These are phyloP conservation scores for Scelioninae gen. 2 DNA, from an alignment of 2,888 invertebrate genomes.

Conservation along the genomic window DNA sequence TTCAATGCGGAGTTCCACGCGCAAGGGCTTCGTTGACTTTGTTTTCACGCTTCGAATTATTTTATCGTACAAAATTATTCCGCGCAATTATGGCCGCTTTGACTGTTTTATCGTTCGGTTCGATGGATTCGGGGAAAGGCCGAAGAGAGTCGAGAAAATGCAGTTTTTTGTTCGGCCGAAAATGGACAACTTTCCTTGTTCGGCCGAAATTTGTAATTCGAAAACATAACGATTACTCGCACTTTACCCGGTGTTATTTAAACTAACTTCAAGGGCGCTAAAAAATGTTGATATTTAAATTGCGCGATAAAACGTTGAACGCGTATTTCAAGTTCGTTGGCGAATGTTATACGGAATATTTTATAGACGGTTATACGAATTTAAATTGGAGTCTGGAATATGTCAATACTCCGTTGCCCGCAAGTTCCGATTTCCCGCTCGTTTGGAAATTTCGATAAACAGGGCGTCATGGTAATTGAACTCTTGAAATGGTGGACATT, in stretches of 20 bases:
- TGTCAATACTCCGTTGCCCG: slow-evolving; percentile 24
- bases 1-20: slow-evolving; percentile 30
- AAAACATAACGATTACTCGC: too few species aligned
- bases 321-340: slow-evolving; percentile 31
- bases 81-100: slow-evolving; percentile 13
- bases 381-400: slow-evolving; percentile 22
- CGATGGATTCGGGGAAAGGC: too few species aligned
- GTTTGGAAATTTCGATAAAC: slow-evolving; percentile 37
- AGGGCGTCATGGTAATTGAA: slow-evolving; percentile 14
- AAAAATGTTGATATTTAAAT: slow-evolving; percentile 18
- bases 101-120: background rate
- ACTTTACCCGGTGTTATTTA: too few species aligned
- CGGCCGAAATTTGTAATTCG: too few species aligned
- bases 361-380: slow-evolving; percentile 28
- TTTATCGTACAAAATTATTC: too few species aligned
- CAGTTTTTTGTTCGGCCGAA: too few species aligned
- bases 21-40: slow-evolving; percentile 30
- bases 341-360: slow-evolving; percentile 17
- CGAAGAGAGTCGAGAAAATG: too few species aligned
- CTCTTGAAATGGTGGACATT: slow-evolving; percentile 18
- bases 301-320: slow-evolving; percentile 3
- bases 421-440: slow-evolving; percentile 15
- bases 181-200: too few species aligned
- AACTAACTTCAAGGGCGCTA: too few species aligned
- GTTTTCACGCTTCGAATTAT: slow-evolving; percentile 30